Evolutionary conservation across 2,113 vertebrate genomes (phyloP).

Genomic region (Rallus limicola): DNA sequence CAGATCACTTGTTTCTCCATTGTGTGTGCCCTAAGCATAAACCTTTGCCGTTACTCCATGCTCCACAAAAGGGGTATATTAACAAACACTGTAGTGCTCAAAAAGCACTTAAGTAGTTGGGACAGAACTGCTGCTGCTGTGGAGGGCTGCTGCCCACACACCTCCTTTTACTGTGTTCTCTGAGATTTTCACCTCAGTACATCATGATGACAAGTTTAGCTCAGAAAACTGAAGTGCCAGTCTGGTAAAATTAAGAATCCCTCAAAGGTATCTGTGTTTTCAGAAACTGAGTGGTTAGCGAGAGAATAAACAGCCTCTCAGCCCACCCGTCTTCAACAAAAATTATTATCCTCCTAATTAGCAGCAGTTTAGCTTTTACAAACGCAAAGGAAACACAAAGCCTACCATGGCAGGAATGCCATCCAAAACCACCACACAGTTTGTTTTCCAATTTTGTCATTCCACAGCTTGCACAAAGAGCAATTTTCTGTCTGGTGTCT

Average conservation of each 20-base stretch:
- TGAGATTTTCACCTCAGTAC: neutral
- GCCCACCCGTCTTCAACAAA: neutral
- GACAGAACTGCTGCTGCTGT: neutral
- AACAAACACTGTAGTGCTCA: neutral
- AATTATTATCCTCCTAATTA: constrained; percentile 8
- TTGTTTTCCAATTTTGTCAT: constrained; percentile 46
- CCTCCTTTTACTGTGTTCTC: neutral
- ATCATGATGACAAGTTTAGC: neutral
- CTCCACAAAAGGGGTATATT: neutral
- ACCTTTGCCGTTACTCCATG: neutral
- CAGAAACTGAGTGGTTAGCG: neutral
- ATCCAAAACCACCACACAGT: constrained; percentile 16
- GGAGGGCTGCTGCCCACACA: neutral
- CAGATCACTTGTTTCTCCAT: neutral
- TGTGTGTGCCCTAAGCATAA: neutral
- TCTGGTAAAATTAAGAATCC: neutral
- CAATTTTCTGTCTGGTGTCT: constrained; percentile 13
- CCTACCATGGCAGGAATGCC: neutral
- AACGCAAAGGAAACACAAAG: constrained; percentile 10
- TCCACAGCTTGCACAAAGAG: constrained; percentile 7
- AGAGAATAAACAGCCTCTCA: neutral
- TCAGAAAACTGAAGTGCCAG: neutral
- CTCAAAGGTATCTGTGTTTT: neutral
- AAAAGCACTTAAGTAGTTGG: neutral
- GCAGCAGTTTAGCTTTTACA: neutral